phyloP scores from a whole-genome alignment of 2,888 invertebrate species.

The Agrilus cyanescens region DNA sequence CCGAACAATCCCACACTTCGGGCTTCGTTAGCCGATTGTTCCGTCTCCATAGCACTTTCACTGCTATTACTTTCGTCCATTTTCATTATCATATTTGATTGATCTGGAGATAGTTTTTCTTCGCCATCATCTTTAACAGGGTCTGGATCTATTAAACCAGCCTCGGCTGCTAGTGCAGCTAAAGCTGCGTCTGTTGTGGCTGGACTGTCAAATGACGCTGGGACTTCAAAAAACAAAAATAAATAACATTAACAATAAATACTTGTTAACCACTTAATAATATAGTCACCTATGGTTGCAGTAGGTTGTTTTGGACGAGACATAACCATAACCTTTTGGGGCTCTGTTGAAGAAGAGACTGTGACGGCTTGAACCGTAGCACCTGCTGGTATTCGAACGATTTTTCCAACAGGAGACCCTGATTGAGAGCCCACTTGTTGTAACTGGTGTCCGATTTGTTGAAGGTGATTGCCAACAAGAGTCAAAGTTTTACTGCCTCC shows the following conservation, averaged over 20 bases:
- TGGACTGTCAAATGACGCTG: constrained; percentile 43
- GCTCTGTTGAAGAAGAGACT: constrained; percentile 22
- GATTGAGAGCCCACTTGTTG: constrained; percentile 4
- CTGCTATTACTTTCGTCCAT: constrained; percentile 5
- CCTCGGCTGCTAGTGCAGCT: constrained; percentile 50
- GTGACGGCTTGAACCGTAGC: constrained; percentile 23
- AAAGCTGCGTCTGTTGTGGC: constrained; percentile 50
- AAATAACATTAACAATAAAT: constrained; percentile 1
- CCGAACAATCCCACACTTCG: constrained; percentile 25
- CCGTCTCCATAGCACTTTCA: constrained; percentile 8
- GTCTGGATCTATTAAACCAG: constrained; percentile 45
- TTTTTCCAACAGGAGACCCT: constrained; percentile 25
- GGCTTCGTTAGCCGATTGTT: constrained; percentile 15
- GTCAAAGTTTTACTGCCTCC: constrained; percentile 52
- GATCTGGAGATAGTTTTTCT: constrained; percentile 13
- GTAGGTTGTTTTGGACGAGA: constrained; percentile 43
- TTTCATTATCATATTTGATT: constrained; percentile 9
- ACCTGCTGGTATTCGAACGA: constrained; percentile 31
- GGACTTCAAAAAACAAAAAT: constrained; percentile 26
- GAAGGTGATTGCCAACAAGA: constrained; percentile 34
- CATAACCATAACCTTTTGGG: constrained; percentile 39
- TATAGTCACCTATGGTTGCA: constrained; percentile 37
- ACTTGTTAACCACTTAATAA: not conserved
- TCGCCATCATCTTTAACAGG: constrained; percentile 17
- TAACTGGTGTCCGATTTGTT: constrained; percentile 18